phyloP scores from a whole-genome alignment of 2,888 invertebrate species.

The Ophion ellenae region DNA sequence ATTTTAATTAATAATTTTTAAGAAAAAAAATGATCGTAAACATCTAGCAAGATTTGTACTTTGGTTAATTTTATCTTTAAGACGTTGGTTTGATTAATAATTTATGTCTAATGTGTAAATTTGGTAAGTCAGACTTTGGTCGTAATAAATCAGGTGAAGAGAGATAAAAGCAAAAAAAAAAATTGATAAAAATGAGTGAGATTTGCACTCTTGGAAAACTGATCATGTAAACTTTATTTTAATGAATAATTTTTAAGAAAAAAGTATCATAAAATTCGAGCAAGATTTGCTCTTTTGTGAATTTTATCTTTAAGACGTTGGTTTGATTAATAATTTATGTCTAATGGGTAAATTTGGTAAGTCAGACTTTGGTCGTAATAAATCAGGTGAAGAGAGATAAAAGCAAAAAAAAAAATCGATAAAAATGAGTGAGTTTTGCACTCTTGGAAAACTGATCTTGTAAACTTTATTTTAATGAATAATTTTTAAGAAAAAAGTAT shows the following conservation, averaged over 20 bases:
- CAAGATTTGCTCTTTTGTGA: no score
- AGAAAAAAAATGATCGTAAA: no score
- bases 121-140: neutral
- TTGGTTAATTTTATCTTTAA: no score
- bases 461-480: neutral
- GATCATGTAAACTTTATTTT: neutral
- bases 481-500: no score
- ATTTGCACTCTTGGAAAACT: neutral
- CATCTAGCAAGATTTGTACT: no score
- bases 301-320: no score
- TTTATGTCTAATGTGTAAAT: neutral
- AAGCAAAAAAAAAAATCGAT: neutral
- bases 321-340: no score
- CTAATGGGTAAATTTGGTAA: neutral
- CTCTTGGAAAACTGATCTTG: neutral
- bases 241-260: no score
- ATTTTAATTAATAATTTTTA: neutral
- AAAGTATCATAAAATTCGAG: no score
- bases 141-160: neutral
- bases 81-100: no score
- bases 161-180: neutral
- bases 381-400: neutral
- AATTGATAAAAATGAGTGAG: neutral
- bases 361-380: neutral
- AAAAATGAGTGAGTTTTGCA: neutral